Evolutionary conservation across 1,140 invertebrate genomes (phyloP), one percentile per base, ranked within the genome.

Genomic region (Pissodes strobi): DNA sequence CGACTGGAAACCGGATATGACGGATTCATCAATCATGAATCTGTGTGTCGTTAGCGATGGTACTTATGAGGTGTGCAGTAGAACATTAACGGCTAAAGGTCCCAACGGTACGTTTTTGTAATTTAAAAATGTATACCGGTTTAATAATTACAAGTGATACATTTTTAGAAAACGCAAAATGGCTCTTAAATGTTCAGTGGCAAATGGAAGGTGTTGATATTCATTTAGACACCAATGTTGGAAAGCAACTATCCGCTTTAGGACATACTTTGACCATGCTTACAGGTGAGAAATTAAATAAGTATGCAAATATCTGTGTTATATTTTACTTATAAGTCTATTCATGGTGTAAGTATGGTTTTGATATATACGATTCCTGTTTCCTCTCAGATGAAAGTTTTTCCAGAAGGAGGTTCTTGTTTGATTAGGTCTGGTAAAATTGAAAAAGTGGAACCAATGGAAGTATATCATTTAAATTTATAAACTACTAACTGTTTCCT

Each of bases 171-270:
- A 98, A 97, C 81, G 95, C 96, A 1, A 98, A 99, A 79, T 99
- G 97, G 97, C 88, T 98, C 67, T 80, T 99, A 21, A 98, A 98
- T 79, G 94, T 99, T 0, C 90, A 94, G 67, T 98, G 96, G 95
- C 91, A 98, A 81, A 99, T 99, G 97, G 93, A 98, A 82, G 97
- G 97, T 55, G 94, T 98, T 13, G 95, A 98, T 74, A 95, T 98
- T 58, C 94, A 98, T 78, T 81, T 98, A 43, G 95, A 98, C 78
- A 93, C 95, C 0, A 95, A 91, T 75, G 94, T 98, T 19, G 97
- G 97, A 22, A 97, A 98, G 77, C 93, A 97, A 75, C 80, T 98
- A 13, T 95, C 93, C 1, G 90, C 93, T 1, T 81, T 99, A 15
- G 94, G 94, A 1, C 92, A 96, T 74, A 99, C 97, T 1, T 83